Evolutionary conservation across 2,113 vertebrate species (phyloP).

Genomic region (Grus americana): DNA sequence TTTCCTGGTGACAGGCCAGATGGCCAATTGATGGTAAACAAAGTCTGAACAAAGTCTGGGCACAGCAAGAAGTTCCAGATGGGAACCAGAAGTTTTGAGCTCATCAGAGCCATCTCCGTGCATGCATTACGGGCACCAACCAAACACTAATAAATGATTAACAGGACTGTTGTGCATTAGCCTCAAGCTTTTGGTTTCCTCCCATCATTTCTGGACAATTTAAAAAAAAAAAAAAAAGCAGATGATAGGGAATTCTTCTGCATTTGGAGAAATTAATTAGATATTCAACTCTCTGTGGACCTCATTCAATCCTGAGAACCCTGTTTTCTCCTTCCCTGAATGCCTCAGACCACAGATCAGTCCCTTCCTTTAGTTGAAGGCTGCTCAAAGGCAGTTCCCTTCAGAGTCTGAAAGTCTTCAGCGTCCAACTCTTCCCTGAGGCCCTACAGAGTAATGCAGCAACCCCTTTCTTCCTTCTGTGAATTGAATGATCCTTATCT

Average conservation of each 20-base stretch:
- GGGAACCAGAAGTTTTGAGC: constrained; percentile 47
- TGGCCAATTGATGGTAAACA: not conserved
- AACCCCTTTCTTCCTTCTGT: not conserved
- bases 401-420: not conserved
- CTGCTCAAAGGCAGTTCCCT: not conserved
- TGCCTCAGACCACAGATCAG: not conserved
- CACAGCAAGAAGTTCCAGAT: constrained; percentile 19
- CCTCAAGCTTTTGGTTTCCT: not conserved
- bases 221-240: not conserved
- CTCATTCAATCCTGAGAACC: not conserved
- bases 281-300: not conserved
- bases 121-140: not conserved
- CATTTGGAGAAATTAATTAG: not conserved
- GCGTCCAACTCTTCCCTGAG: not conserved
- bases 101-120: constrained; percentile 30
- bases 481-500: not conserved
- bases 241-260: not conserved
- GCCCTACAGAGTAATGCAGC: not conserved
- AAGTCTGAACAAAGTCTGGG: constrained; percentile 54
- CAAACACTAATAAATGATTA: constrained; percentile 53
- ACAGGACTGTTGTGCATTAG: not conserved
- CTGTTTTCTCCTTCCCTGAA: not conserved
- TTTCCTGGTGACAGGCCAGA: constrained; percentile 17
- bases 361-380: not conserved
- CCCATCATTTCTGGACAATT: not conserved